Evolutionary conservation across 2,888 invertebrate genomes (phyloP).

Genomic region (Pachycephus smyrnensis): DNA sequence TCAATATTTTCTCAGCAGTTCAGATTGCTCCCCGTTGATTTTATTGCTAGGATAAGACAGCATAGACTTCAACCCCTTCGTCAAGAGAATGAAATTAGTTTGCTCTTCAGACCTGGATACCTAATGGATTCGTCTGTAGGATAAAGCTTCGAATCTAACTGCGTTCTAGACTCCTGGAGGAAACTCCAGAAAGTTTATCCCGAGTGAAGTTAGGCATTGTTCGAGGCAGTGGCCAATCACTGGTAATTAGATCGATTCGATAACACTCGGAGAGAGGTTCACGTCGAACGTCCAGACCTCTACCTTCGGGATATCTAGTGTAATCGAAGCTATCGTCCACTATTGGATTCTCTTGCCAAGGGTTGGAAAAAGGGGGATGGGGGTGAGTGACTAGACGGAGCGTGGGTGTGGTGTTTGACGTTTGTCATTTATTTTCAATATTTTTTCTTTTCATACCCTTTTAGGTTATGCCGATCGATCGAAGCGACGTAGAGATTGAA

Average conservation of each 20-base stretch:
- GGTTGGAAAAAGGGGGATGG: background rate
- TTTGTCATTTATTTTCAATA: background rate
- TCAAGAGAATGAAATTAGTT: background rate
- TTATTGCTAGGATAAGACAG: background rate
- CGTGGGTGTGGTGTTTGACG: background rate
- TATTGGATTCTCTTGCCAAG: background rate
- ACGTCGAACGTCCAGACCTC: background rate
- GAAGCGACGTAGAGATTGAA: background rate
- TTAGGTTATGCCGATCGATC: background rate
- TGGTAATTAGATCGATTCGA: constrained; percentile 5
- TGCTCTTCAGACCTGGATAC: background rate
- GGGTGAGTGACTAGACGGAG: background rate
- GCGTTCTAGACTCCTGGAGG: background rate
- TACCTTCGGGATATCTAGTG: background rate
- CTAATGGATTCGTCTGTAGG: background rate
- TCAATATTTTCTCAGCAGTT: background rate
- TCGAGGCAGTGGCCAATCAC: background rate
- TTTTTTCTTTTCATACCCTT: background rate
- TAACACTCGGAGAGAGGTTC: background rate
- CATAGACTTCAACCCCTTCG: background rate
- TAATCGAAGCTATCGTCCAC: background rate
- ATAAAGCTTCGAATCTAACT: background rate
- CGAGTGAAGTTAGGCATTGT: background rate
- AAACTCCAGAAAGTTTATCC: background rate
- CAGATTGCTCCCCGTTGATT: background rate